These are phyloP conservation scores for Elymnias hypermnestra DNA, from an alignment of 1,140 invertebrate genomes.

Conservation along the genomic window DNA sequence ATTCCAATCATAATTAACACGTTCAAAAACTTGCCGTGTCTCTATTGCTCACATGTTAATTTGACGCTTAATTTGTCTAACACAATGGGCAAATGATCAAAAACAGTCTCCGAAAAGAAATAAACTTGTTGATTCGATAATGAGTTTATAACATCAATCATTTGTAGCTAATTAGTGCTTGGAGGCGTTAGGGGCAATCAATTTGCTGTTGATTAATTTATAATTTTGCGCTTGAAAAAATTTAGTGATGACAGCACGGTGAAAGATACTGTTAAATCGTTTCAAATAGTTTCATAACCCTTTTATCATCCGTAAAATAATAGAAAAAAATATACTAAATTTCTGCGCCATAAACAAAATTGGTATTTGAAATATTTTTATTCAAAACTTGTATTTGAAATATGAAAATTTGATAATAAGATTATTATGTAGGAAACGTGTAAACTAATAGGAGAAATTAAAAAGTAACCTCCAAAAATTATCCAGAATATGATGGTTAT, in stretches of 20 bases:
- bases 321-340: too few relatives aligned
- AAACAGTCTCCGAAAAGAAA: conserved; percentile 8
- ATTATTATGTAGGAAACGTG: too few relatives aligned
- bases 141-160: conserved; percentile 23
- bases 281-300: too few relatives aligned
- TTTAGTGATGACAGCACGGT: not conserved
- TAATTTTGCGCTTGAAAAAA: conserved; percentile 5
- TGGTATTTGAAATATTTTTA: too few relatives aligned
- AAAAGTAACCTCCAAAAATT: too few relatives aligned
- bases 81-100: conserved; percentile 14
- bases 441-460: too few relatives aligned
- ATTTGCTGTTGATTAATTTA: conserved; percentile 10
- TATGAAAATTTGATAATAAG: too few relatives aligned
- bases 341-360: too few relatives aligned
- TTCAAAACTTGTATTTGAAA: too few relatives aligned
- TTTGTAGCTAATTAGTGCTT: conserved; percentile 5
- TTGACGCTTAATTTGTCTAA: conserved; percentile 16
- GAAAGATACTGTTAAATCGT: not conserved
- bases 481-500: too few relatives aligned
- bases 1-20: conserved; percentile 10
- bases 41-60: conserved; percentile 5
- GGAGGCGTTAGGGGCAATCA: conserved; percentile 1
- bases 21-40: conserved; percentile 4
- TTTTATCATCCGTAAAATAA: too few relatives aligned
- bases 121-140: conserved; percentile 11